Evolutionary conservation across 2,113 vertebrate genomes (phyloP).

Genomic region (Anarrhichthys ocellatus): DNA sequence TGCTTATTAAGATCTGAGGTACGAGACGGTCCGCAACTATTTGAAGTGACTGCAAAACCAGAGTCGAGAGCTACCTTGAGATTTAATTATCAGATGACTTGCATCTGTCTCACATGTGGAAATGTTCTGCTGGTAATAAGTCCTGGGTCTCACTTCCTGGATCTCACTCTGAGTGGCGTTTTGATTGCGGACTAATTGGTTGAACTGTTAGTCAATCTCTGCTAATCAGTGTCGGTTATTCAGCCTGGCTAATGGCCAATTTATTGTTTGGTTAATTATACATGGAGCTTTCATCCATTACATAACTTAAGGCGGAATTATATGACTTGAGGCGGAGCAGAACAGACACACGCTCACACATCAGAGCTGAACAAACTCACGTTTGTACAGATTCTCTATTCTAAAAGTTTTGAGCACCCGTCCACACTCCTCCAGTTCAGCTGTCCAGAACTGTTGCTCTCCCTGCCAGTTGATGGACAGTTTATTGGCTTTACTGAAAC

Average conservation of each 20-base stretch:
- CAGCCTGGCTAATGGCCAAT: constrained; percentile 64
- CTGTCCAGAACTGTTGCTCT: constrained; percentile 24
- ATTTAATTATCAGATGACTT: constrained; percentile 73
- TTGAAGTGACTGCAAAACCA: constrained; percentile 64
- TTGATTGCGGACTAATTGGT: constrained; percentile 66
- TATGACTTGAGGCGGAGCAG: too few relatives aligned
- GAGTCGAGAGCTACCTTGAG: constrained; percentile 65
- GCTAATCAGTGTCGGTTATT: constrained; percentile 70
- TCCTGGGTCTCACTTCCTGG: constrained; percentile 26
- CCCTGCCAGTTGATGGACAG: constrained; percentile 41
- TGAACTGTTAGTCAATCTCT: constrained; percentile 63
- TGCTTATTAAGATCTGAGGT: constrained; percentile 78
- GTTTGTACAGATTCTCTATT: constrained; percentile 9
- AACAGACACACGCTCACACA: background rate
- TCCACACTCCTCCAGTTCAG: constrained; percentile 44
- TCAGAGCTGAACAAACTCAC: background rate
- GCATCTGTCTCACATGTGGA: constrained; percentile 37
- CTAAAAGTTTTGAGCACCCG: constrained; percentile 1
- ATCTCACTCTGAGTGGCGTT: constrained; percentile 39
- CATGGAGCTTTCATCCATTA: constrained; percentile 46
- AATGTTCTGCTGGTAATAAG: constrained; percentile 28
- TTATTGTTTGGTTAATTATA: constrained; percentile 74
- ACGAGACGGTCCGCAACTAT: constrained; percentile 54
- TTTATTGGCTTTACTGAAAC: constrained; percentile 41
- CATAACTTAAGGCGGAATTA: constrained; percentile 25